phyloP scores from a whole-genome alignment of 2,888 invertebrate genomes.

The Hermodice carunculata region DNA sequence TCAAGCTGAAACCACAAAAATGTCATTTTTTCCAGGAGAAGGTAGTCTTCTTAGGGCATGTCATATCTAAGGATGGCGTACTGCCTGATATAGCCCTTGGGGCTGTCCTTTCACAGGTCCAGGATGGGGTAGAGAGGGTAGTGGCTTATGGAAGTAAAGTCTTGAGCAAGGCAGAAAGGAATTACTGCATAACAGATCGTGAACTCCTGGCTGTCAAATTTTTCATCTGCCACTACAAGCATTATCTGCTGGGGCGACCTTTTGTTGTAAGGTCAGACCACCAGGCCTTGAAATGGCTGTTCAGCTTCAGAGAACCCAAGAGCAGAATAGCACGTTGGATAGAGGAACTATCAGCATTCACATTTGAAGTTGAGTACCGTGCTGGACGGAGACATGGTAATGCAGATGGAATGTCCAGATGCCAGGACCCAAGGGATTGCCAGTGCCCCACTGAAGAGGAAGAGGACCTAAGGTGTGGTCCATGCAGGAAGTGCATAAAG shows the following conservation, averaged over 20 bases:
- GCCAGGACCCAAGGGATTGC: too few species aligned
- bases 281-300: too few species aligned
- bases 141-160: constrained; percentile 37
- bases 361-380: neutral
- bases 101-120: constrained; percentile 37
- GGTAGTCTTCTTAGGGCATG: constrained; percentile 5
- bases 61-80: neutral
- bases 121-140: constrained; percentile 25
- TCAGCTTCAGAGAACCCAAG: too few species aligned
- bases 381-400: neutral
- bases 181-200: too few species aligned
- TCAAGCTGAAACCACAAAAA: constrained; percentile 12
- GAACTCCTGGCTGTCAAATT: too few species aligned
- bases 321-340: too few species aligned
- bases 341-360: neutral
- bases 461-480: too few species aligned
- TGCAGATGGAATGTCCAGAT: neutral
- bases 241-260: too few species aligned
- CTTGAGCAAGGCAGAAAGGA: constrained; percentile 29
- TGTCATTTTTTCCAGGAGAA: constrained; percentile 9
- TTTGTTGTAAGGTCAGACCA: too few species aligned
- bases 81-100: constrained; percentile 22
- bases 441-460: too few species aligned
- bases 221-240: too few species aligned
- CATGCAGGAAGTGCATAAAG: too few species aligned